Evolutionary conservation across 1,140 invertebrate genomes (phyloP), one percentile per base, ranked within the genome.

Genomic region (Nixonia krombeini): DNA sequence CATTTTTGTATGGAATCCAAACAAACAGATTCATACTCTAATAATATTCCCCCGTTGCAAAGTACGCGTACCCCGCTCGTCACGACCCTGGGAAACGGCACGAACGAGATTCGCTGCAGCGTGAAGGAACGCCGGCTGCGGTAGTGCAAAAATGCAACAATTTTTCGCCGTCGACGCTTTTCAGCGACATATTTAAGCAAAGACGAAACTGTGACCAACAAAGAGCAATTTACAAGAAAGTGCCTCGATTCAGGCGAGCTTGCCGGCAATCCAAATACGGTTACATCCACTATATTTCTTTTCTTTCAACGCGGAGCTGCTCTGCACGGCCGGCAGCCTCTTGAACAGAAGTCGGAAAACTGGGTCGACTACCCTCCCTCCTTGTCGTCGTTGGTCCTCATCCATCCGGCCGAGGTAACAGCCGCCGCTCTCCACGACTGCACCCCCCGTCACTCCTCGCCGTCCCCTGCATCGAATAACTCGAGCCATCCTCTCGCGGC

Each of bases 331-430:
- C 9, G 25, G 25, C 25, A 26, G 25, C 25, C 25, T 26, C 25
- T 9, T 10, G 29, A n/a, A n/a, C n/a, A 3, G 29, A 31, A n/a
- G 9, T 41, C 13, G 33, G 41, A 51, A 46, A 65, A 57, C 42
- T 65, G 12, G 61, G 61, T 65, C 61, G 49, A 65, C 52, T 52
- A 25, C 47, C 53, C 53, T 46, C 49, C 21, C 53, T 50, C n/a
- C n/a, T n/a, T n/a, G n/a, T n/a, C n/a, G n/a, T n/a, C n/a, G n/a
- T 52, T 37, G 37, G 45, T 40, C 42, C 42, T 35, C 41, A 25
- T 42, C n/a, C 21, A 26, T 37, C 29, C 12, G 31, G 17, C 12
- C 25, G 42, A 47, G 7, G 33, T 3, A 8, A 31, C 9, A 2
- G 9, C 9, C 3, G 12, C 3, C 3, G 29, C 33, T 4, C 16